These are phyloP conservation scores for Thelaira solivaga DNA, from an alignment of 2,888 invertebrate species.

Conservation along the genomic window DNA sequence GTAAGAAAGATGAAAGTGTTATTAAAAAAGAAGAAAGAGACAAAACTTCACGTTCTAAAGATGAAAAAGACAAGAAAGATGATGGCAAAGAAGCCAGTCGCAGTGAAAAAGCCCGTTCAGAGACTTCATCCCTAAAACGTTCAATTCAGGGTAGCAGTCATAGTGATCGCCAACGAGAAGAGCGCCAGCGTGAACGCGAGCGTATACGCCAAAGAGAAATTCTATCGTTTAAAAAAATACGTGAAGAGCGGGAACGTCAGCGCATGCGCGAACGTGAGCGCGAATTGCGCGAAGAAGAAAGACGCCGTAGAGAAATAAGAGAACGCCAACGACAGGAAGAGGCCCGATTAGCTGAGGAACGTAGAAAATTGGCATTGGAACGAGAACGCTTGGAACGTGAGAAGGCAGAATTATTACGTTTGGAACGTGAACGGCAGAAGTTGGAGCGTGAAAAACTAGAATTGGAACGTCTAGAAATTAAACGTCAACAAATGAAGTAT, in stretches of 20 bases:
- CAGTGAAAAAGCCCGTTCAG: constrained; percentile 61
- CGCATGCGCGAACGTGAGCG: constrained; percentile 89
- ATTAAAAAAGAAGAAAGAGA: constrained; percentile 52
- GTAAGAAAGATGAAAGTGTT: constrained; percentile 62
- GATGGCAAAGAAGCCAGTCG: constrained; percentile 45
- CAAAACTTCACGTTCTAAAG: constrained; percentile 58
- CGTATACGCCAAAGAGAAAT: constrained; percentile 80
- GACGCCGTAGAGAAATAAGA: constrained; percentile 87
- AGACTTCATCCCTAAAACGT: constrained; percentile 60
- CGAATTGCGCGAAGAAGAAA: constrained; percentile 86
- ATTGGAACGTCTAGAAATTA: constrained; percentile 88
- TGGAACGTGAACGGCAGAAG: constrained; percentile 91
- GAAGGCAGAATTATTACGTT: constrained; percentile 88
- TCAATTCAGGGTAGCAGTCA: constrained; percentile 41
- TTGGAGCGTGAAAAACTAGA: constrained; percentile 85
- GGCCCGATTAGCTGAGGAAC: constrained; percentile 86
- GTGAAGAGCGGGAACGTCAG: constrained; percentile 87
- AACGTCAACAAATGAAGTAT: constrained; percentile 87
- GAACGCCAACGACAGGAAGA: constrained; percentile 91
- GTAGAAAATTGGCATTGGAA: constrained; percentile 88
- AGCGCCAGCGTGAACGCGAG: constrained; percentile 69
- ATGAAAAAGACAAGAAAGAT: constrained; percentile 53
- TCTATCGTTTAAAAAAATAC: constrained; percentile 88
- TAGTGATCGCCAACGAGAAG: constrained; percentile 71
- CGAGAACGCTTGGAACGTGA: constrained; percentile 92